Base-by-base conservation (phyloP, 2,888 invertebrate genomes). In the Galeruca laticollis region DNA sequence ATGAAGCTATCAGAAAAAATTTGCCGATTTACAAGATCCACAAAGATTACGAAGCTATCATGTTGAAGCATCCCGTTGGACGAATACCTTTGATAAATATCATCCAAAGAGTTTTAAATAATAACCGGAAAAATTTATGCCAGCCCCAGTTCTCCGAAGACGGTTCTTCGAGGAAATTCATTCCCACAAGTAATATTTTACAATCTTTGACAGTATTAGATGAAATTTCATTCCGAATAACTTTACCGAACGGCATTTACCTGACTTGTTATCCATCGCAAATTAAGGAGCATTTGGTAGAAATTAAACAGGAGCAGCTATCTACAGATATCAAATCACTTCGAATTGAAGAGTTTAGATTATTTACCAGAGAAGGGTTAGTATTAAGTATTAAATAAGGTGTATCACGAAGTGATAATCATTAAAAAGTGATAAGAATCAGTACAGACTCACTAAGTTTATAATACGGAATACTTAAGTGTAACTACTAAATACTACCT, bases 181-280 rank as follows among this genome's bases (percentile, higher is more conserved):
- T 65, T 18, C 40, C 71, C 5, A 6, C 59, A 10, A 21, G 47
- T 13, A 18, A 35, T 15, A 43, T 51, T 6, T 49, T 43, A 20
- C 15, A 4, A 9, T 5, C 8, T 31, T 18, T 68, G 15, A 20
- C 49, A 8, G 20, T 60, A 33, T 15, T 59, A 21, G 60, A 63
- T 6, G 15, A 49, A 35, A 51, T 77, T 37, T 77, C 80, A 62
- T 79, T 78, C 49, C 71, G 77, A 20, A 72, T 81, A 13, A 78
- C 77, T 37, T 68, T 80, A 15, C 80, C 81, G 11, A 79, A 80
- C 70, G 80, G 81, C 11, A 56, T 81, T 49, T 74, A 74, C 47
- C 73, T 81, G 18, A 72, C 69, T 20, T 69, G 77, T 37, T 71
- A 78, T 49, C 71, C 78, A 9, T 74, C 75, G 52, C 66, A 71